Conservation (phyloP, 2,797 vertebrate species). For the Poeciliopsis presidionis region DNA sequence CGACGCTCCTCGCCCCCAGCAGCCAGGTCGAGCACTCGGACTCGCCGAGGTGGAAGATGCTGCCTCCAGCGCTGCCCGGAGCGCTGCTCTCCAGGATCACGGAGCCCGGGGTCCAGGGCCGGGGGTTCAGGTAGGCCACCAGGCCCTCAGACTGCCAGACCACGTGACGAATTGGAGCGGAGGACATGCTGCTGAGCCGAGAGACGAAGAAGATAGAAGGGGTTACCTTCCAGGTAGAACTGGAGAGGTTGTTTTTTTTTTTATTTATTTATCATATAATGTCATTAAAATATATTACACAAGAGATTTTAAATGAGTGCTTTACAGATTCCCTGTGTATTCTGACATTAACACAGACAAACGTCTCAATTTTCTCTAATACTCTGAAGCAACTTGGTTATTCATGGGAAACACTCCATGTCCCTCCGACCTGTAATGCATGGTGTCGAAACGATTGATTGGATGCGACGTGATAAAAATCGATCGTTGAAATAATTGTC, state of each 20-base stretch:
- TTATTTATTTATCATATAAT: background rate
- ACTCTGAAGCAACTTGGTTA: background rate
- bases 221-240: background rate
- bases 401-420: background rate
- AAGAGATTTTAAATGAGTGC: background rate
- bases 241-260: background rate
- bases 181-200: constrained; percentile 62
- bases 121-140: constrained; percentile 75
- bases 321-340: background rate
- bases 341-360: background rate
- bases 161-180: constrained; percentile 35
- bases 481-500: no score
- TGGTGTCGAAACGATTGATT: background rate
- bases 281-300: background rate
- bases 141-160: constrained; percentile 77
- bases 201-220: background rate
- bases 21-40: constrained; percentile 68
- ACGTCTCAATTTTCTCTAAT: background rate
- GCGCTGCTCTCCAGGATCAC: constrained; percentile 68
- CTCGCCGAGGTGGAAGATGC: constrained; percentile 75
- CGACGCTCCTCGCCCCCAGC: constrained; percentile 64
- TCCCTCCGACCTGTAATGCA: background rate
- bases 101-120: constrained; percentile 80
- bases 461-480: no score
- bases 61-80: constrained; percentile 26